phyloP scores from a whole-genome alignment of 1,140 invertebrate genomes.

The Heliconius hermathena region DNA sequence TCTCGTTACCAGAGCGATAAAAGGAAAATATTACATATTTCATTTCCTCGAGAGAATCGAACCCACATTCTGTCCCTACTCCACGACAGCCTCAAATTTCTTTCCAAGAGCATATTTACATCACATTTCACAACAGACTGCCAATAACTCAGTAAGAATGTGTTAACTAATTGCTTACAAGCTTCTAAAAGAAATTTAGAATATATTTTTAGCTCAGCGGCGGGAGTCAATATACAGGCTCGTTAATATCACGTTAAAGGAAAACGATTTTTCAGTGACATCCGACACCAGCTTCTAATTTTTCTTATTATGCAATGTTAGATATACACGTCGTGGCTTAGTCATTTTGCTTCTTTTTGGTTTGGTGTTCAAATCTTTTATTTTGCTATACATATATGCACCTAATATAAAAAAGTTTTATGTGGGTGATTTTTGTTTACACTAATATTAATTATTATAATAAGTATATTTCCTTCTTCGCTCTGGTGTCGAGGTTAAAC shows the following conservation, averaged over 20 bases:
- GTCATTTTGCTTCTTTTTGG: too few relatives aligned
- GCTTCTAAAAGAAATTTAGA: neutral
- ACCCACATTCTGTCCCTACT: too few relatives aligned
- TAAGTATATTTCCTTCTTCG: too few relatives aligned
- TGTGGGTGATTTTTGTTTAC: neutral
- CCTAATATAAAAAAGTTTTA: neutral
- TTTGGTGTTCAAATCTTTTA: neutral
- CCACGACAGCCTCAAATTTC: neutral
- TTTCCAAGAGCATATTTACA: neutral
- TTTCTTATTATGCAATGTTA: neutral
- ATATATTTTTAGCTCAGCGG: neutral
- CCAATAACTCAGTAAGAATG: neutral
- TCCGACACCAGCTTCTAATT: conserved; percentile 22
- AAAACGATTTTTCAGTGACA: conserved; percentile 26
- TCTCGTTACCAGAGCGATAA: too few relatives aligned
- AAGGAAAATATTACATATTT: neutral
- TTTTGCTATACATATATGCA: too few relatives aligned
- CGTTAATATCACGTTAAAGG: conserved; percentile 22
- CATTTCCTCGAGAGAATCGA: too few relatives aligned
- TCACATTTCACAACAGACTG: neutral
- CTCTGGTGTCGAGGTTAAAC: too few relatives aligned
- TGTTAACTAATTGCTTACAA: conserved; percentile 1
- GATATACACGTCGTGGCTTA: too few relatives aligned
- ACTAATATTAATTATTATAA: too few relatives aligned
- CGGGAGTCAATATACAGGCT: conserved; percentile 1